Evolutionary conservation across 2,888 invertebrate genomes (phyloP).

Genomic region (Synanthedon andrenaeformis): DNA sequence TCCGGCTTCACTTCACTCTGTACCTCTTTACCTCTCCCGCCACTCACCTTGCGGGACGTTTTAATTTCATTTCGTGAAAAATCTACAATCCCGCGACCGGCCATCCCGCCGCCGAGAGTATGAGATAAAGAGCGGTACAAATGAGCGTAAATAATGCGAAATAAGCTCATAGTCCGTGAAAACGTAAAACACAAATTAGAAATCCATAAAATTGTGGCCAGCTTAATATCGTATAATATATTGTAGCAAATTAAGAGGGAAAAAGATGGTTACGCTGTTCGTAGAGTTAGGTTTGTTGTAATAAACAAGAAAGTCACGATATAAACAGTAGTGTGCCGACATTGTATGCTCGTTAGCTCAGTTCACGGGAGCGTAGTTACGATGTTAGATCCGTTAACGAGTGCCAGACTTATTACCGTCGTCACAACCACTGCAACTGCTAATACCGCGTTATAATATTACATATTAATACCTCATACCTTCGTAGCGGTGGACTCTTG

Average conservation of each 20-base stretch:
- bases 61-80: slow-evolving; percentile 62
- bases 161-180: not conserved
- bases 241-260: not conserved
- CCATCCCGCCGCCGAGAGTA: slow-evolving; percentile 17
- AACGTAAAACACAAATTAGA: not conserved
- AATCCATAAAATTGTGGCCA: not conserved
- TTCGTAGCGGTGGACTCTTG: not conserved
- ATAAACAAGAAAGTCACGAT: slow-evolving; percentile 13
- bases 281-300: not conserved
- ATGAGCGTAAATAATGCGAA: not conserved
- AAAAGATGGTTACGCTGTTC: not conserved
- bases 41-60: slow-evolving; percentile 63
- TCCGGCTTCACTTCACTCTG: slow-evolving; percentile 64
- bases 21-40: slow-evolving; percentile 53
- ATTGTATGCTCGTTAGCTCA: slow-evolving; percentile 33
- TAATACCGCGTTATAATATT: slow-evolving; percentile 36
- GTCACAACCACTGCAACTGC: slow-evolving; percentile 17
- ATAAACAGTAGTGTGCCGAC: slow-evolving; percentile 14
- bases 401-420: slow-evolving; percentile 34
- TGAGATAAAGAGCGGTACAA: not conserved
- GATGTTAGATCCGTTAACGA: slow-evolving; percentile 35
- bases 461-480: slow-evolving; percentile 12
- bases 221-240: not conserved
- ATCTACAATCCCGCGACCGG: slow-evolving; percentile 19
- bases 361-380: slow-evolving; percentile 22